Percentiles rank a stretch among this genome's conserved stretches.
phyloP scores from a whole-genome alignment of 2,113 vertebrate genomes.

The Heterotilapia buettikoferi region DNA sequence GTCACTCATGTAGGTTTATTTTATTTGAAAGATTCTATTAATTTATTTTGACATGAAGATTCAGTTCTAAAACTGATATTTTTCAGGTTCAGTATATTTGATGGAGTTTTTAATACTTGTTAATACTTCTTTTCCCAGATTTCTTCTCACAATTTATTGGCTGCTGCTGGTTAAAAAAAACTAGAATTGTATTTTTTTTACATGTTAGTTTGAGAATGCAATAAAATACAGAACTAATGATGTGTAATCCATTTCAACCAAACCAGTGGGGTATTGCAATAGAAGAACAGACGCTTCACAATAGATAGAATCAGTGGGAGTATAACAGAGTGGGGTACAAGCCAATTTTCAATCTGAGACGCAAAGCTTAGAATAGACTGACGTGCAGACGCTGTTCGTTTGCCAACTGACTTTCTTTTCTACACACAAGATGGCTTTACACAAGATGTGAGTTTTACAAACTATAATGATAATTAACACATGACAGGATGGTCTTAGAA shows the following conservation, averaged over 20 bases:
- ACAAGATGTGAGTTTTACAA: not conserved
- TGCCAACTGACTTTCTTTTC: constrained; percentile 2
- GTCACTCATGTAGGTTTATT: not conserved
- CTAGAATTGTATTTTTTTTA: not conserved
- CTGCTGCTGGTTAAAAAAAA: not conserved
- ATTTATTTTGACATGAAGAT: not conserved
- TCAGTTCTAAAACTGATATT: not conserved
- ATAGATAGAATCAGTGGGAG: constrained; percentile 37
- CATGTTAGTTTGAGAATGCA: not conserved
- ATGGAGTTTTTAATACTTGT: not conserved
- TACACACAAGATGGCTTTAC: not conserved
- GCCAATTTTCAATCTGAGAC: constrained; percentile 31
- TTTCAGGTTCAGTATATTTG: not conserved
- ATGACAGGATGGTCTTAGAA: not conserved
- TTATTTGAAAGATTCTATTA: not conserved
- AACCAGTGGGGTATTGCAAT: constrained; percentile 7
- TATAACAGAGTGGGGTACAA: constrained; percentile 20
- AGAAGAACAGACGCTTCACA: constrained; percentile 40
- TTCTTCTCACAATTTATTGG: not conserved
- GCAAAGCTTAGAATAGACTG: constrained; percentile 42
- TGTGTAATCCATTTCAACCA: constrained; percentile 2
- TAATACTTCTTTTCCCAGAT: rapidly evolving
- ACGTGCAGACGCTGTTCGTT: not conserved
- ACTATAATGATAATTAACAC: not conserved
- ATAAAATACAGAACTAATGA: not conserved